These are phyloP conservation scores for Papilio aristodemus DNA, from an alignment of 1,140 invertebrate species.

Conservation along the genomic window DNA sequence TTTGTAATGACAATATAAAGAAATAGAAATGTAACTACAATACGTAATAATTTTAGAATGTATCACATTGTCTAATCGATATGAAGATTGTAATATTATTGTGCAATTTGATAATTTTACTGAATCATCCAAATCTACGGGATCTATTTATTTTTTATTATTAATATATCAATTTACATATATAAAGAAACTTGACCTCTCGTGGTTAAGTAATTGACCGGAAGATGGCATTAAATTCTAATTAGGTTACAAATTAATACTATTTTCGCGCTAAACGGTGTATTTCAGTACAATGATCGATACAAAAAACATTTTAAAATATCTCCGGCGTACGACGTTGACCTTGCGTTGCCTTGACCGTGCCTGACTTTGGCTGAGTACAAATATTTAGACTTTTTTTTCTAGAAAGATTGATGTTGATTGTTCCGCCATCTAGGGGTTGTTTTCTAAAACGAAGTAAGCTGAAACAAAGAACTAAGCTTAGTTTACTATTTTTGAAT, in stretches of 20 bases:
- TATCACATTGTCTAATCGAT: too few relatives aligned
- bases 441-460: neutral
- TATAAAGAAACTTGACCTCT: neutral
- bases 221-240: neutral
- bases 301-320: conserved; percentile 26
- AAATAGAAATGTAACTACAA: too few relatives aligned
- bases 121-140: too few relatives aligned
- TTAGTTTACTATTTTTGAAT: too few relatives aligned
- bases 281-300: neutral
- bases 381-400: conserved; percentile 29
- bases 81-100: too few relatives aligned
- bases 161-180: too few relatives aligned
- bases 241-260: neutral
- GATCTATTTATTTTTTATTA: too few relatives aligned
- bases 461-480: neutral
- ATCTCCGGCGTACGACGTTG: conserved; percentile 37
- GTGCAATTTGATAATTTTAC: too few relatives aligned
- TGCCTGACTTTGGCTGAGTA: conserved; percentile 41
- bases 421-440: conserved; percentile 44
- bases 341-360: conserved; percentile 62
- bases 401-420: conserved; percentile 45
- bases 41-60: too few relatives aligned
- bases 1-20: too few relatives aligned
- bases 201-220: neutral
- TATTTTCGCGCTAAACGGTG: neutral